Conservation (phyloP, 2,113 vertebrate species). For the Camelus dromedarius region DNA sequence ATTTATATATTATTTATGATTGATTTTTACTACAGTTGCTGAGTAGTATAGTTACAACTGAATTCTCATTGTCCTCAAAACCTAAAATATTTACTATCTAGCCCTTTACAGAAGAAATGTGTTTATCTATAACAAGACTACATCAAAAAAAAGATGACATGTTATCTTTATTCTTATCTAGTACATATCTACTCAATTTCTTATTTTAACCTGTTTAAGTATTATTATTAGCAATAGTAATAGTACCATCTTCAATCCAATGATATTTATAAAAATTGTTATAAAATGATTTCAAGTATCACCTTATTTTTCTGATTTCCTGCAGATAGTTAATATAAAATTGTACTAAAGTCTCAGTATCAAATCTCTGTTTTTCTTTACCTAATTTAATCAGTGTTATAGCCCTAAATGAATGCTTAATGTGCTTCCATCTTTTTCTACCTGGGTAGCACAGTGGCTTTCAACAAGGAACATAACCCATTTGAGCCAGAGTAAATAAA, state of each 20-base stretch:
- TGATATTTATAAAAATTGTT: background rate
- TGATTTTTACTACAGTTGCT: background rate
- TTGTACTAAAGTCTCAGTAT: background rate
- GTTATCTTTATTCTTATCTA: background rate
- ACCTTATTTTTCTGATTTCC: background rate
- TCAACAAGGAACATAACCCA: background rate
- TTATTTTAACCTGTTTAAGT: background rate
- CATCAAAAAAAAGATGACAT: background rate
- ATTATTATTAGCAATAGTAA: background rate
- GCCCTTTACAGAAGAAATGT: background rate
- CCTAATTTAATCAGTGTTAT: background rate
- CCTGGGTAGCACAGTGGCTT: background rate
- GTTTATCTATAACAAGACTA: background rate
- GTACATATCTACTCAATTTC: background rate
- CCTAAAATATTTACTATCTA: constrained; percentile 17
- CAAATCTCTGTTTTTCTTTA: background rate
- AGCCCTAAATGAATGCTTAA: background rate
- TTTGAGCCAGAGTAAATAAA: background rate
- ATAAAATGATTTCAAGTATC: background rate
- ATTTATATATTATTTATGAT: background rate
- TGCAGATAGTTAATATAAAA: background rate
- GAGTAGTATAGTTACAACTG: background rate
- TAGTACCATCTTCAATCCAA: background rate
- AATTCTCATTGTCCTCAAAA: background rate
- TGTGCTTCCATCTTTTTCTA: background rate